Evolutionary conservation across 2,888 invertebrate genomes (phyloP).

Genomic region (Campopleginae sp.): DNA sequence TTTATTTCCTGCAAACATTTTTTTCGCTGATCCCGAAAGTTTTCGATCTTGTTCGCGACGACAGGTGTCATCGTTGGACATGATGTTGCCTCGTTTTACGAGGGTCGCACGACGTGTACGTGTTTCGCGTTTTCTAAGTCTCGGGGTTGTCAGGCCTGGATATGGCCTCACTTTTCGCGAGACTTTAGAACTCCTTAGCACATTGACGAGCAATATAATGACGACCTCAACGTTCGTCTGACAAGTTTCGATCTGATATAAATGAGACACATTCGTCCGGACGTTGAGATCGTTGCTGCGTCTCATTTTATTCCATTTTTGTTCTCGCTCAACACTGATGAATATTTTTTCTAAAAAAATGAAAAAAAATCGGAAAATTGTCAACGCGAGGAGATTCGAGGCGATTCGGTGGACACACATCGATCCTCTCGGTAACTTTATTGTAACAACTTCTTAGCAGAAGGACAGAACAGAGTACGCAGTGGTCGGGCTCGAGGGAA

Average conservation of each 20-base stretch:
- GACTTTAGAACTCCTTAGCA: conserved; percentile 10
- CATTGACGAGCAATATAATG: conserved; percentile 11
- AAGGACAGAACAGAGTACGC: background rate
- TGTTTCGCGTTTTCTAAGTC: conserved; percentile 31
- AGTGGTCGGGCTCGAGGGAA: conserved; percentile 2
- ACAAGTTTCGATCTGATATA: conserved; percentile 3
- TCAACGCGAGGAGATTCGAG: conserved; percentile 6
- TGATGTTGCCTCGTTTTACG: conserved; percentile 58
- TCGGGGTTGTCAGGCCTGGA: conserved; percentile 4
- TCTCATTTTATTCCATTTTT: background rate
- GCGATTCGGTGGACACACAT: conserved; percentile 7
- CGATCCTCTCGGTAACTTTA: background rate
- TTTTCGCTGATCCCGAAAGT: conserved; percentile 61
- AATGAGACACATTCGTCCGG: background rate
- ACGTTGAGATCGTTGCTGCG: background rate
- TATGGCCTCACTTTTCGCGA: conserved; percentile 24
- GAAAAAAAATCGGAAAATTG: background rate
- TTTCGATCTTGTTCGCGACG: conserved; percentile 47
- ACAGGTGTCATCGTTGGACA: conserved; percentile 68
- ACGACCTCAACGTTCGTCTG: conserved; percentile 22
- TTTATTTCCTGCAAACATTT: background rate
- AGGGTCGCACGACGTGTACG: conserved; percentile 61
- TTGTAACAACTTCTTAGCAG: background rate
- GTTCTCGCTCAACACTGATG: background rate
- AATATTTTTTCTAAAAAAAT: background rate